Base-by-base conservation (phyloP, 2,113 vertebrate genomes). In the Menura novaehollandiae region DNA sequence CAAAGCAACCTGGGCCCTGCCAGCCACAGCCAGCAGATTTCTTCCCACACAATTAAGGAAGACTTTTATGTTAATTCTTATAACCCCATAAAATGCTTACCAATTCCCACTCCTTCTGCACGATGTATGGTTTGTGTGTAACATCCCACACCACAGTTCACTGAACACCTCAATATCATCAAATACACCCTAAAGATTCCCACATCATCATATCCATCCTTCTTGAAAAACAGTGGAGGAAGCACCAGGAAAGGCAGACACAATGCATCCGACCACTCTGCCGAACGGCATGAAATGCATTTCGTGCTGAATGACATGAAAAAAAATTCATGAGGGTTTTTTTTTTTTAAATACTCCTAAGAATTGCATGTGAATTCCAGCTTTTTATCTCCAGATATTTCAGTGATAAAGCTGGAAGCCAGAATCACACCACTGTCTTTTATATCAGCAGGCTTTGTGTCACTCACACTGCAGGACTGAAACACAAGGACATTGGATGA, bases 111-210 rank as follows among this genome's bases (percentile, higher is more conserved):
- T 35, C 27, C 64, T 86, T 30, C 62, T 62, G 30, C 3, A 1
- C 4, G 41, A 22, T 0, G 9, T 14, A 17, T 7, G 11, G 62
- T 28, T 49, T 39, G 13, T 30, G 46, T 39, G 58, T 14, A 77
- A 35, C n/a, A 10, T 6, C 39, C 33, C 27, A 58, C n/a, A 28
- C 23, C 17, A 26, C 0, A 0, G 11, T 13, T 56, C 67, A 56
- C 23, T 7, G 26, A 83, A 59, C n/a, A 11, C 47, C 56, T 62
- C 47, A 47, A 6, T 12, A 32, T 18, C n/a, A 60, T 24, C 72
- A 84, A 44, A 86, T 15, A 32, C 10, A 91, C 19, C 4, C 17
- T 21, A 16, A n/a, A 32, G 13, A 7, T 2, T 15, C 41, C 24
- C 39, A 33, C 32, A n/a, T 3, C 17, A 41, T 5, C 10, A 21